Evolutionary conservation across 2,888 invertebrate species (phyloP).

Genomic region (Parochlus steinenii): DNA sequence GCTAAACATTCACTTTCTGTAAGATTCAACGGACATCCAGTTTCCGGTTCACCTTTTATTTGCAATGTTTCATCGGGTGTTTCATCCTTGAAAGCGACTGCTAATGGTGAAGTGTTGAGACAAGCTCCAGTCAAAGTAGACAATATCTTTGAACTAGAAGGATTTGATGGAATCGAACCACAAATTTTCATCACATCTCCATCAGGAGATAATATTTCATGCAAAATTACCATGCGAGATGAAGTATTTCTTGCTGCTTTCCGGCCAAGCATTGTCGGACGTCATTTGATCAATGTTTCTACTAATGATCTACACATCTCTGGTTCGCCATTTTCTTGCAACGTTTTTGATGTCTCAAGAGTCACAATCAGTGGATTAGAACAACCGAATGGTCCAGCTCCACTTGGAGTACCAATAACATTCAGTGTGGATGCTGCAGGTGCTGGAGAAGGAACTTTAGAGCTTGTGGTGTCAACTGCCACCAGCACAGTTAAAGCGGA

Average conservation of each 20-base stretch:
- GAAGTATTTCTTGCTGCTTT: slow-evolving; percentile 65
- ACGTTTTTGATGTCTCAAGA: slow-evolving; percentile 81
- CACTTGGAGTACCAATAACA: slow-evolving; percentile 68
- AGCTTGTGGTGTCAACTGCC: slow-evolving; percentile 77
- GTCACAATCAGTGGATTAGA: slow-evolving; percentile 56
- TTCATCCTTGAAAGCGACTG: slow-evolving; percentile 41
- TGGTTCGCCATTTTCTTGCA: slow-evolving; percentile 86
- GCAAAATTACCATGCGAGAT: slow-evolving; percentile 46
- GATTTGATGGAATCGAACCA: slow-evolving; percentile 41
- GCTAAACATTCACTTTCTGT: slow-evolving; percentile 85
- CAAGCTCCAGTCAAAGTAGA: slow-evolving; percentile 29
- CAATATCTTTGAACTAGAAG: slow-evolving; percentile 41
- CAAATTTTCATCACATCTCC: slow-evolving; percentile 66
- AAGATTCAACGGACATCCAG: slow-evolving; percentile 57
- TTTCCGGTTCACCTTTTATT: slow-evolving; percentile 85
- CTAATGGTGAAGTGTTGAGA: slow-evolving; percentile 27
- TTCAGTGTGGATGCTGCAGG: slow-evolving; percentile 90
- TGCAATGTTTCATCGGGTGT: slow-evolving; percentile 55
- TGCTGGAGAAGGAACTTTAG: slow-evolving; percentile 85
- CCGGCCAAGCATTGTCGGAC: slow-evolving; percentile 71
- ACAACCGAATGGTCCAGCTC: slow-evolving; percentile 28
- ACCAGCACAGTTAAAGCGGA: slow-evolving; percentile 83
- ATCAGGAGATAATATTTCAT: slow-evolving; percentile 61
- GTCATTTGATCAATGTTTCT: slow-evolving; percentile 65
- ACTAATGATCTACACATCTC: slow-evolving; percentile 72